phyloP scores from a whole-genome alignment of 1,140 invertebrate genomes.

The Heterodera carotae region DNA sequence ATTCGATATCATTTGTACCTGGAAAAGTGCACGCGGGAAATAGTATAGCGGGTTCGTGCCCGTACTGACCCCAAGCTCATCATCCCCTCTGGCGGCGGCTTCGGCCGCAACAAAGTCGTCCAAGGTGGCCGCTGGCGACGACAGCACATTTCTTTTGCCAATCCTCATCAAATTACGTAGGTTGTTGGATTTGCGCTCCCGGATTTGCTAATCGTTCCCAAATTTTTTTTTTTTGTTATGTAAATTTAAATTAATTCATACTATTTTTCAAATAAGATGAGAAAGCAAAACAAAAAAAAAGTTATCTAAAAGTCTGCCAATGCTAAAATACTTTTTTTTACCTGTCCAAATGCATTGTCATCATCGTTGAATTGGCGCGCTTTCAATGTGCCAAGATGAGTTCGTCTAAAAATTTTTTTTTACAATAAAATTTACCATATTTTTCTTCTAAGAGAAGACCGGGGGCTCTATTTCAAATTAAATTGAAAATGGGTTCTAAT shows the following conservation, averaged over 20 bases:
- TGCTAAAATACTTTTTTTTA: neutral
- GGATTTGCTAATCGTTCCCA: constrained; percentile 12
- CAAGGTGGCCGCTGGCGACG: no score
- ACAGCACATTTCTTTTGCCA: constrained; percentile 22
- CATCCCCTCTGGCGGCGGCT: neutral
- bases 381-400: constrained; percentile 18
- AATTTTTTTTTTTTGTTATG: neutral
- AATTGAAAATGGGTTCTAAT: no score
- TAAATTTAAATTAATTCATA: no score
- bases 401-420: neutral
- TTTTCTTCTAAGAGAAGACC: no score
- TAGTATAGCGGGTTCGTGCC: neutral
- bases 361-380: neutral
- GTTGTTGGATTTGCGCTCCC: constrained; percentile 37
- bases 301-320: neutral
- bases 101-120: no score
- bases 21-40: neutral
- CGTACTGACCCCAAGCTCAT: neutral
- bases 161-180: constrained; percentile 37
- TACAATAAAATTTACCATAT: neutral
- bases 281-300: constrained; percentile 7
- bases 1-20: neutral
- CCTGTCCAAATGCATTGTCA: constrained; percentile 4
- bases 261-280: no score
- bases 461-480: no score